phyloP scores from a whole-genome alignment of 2,113 vertebrate genomes.

The Podocnemis expansa region DNA sequence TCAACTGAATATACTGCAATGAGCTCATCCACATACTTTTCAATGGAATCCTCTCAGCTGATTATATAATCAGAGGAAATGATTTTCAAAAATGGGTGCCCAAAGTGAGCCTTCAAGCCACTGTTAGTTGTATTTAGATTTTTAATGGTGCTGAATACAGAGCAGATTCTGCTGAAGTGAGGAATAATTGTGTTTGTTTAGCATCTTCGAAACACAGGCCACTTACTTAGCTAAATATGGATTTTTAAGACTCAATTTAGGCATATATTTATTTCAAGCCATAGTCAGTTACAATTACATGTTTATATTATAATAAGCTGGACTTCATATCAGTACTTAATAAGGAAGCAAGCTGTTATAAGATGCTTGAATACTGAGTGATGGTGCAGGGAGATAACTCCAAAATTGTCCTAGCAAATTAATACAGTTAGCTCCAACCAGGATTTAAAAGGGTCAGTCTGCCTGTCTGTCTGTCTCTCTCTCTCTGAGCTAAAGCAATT shows the following conservation, averaged over 20 bases:
- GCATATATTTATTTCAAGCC: background rate
- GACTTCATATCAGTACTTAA: background rate
- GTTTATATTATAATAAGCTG: background rate
- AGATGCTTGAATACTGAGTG: background rate
- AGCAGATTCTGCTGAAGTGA: background rate
- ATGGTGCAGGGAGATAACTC: background rate
- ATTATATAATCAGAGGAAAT: background rate
- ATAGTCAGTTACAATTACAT: background rate
- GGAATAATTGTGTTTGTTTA: too few species aligned
- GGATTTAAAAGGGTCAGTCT: background rate
- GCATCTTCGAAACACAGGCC: background rate
- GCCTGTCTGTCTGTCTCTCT: background rate
- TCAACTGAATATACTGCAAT: background rate
- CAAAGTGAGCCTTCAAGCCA: background rate
- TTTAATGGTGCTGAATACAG: background rate
- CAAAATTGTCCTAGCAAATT: background rate
- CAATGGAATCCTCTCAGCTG: background rate
- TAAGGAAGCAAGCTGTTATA: background rate
- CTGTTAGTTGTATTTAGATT: background rate
- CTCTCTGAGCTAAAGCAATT: background rate
- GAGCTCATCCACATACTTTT: background rate
- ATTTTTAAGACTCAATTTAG: background rate
- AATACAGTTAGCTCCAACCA: background rate
- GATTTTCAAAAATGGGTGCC: background rate
- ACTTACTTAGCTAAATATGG: background rate